phyloP scores from a whole-genome alignment of 2,888 invertebrate genomes.

The Siphonodentalium dalli region DNA sequence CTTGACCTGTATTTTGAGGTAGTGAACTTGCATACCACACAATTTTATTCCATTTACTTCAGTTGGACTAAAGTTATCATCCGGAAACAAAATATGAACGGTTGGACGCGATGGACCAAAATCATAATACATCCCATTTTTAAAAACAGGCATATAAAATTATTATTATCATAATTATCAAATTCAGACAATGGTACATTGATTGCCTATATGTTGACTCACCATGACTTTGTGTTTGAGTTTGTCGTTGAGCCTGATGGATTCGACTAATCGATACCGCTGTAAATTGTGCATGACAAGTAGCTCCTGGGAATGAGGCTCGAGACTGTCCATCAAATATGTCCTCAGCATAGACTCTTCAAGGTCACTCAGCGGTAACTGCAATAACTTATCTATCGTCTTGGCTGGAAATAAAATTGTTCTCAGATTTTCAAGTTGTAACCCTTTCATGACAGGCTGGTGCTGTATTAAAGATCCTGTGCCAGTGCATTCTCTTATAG shows the following conservation, averaged over 20 bases:
- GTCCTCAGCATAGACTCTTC: slow-evolving; percentile 76
- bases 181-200: not conserved
- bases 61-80: not conserved
- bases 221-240: slow-evolving; percentile 52
- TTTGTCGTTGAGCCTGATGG: slow-evolving; percentile 64
- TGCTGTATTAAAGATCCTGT: too few species aligned
- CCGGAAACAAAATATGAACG: not conserved
- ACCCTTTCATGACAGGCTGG: not conserved
- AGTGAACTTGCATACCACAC: too few species aligned
- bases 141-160: not conserved
- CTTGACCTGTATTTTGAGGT: too few species aligned
- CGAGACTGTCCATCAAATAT: slow-evolving; percentile 72
- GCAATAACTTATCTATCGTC: slow-evolving; percentile 71
- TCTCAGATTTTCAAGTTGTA: too few species aligned
- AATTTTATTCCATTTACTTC: too few species aligned
- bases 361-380: slow-evolving; percentile 71
- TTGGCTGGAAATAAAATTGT: slow-evolving; percentile 39
- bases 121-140: not conserved
- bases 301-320: slow-evolving; percentile 71
- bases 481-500: too few species aligned
- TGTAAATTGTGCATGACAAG: slow-evolving; percentile 76
- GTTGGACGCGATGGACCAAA: not conserved
- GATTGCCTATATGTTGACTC: slow-evolving; percentile 16
- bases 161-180: not conserved
- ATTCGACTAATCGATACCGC: slow-evolving; percentile 66